Percentiles rank a stretch among this genome's conserved stretches.
Conservation (phyloP, 2,888 invertebrate species). For the Megaustenia siamemsis region DNA sequence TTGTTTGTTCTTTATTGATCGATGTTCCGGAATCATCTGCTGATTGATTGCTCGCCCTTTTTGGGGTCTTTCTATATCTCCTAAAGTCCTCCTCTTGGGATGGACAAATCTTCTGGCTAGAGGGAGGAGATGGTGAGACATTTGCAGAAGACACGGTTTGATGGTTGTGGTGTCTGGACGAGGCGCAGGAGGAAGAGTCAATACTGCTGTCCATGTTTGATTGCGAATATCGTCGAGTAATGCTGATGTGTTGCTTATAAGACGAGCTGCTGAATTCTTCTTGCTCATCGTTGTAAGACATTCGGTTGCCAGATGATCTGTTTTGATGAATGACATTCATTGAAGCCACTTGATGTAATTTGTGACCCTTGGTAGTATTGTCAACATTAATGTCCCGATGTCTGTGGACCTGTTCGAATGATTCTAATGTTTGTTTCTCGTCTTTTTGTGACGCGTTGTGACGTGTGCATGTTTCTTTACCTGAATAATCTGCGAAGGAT, state of each 20-base stretch:
- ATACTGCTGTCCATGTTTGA: slow-evolving; percentile 23
- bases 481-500: neutral
- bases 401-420: too few species aligned
- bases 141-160: slow-evolving; percentile 11
- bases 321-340: neutral
- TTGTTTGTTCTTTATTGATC: slow-evolving; percentile 1
- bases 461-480: neutral
- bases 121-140: neutral
- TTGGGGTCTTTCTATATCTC: neutral
- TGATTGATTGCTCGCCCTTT: neutral
- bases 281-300: neutral
- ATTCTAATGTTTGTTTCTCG: neutral
- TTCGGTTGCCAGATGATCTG: neutral
- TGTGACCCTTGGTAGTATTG: neutral
- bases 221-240: neutral
- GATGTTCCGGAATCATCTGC: neutral
- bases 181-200: slow-evolving; percentile 20
- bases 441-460: neutral
- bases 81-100: neutral
- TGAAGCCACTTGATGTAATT: too few species aligned
- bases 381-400: neutral
- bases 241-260: neutral
- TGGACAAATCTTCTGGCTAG: neutral
- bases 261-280: neutral
- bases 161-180: slow-evolving; percentile 3